Evolutionary conservation across 2,797 vertebrate genomes (phyloP).

Genomic region (Microchirus variegatus): DNA sequence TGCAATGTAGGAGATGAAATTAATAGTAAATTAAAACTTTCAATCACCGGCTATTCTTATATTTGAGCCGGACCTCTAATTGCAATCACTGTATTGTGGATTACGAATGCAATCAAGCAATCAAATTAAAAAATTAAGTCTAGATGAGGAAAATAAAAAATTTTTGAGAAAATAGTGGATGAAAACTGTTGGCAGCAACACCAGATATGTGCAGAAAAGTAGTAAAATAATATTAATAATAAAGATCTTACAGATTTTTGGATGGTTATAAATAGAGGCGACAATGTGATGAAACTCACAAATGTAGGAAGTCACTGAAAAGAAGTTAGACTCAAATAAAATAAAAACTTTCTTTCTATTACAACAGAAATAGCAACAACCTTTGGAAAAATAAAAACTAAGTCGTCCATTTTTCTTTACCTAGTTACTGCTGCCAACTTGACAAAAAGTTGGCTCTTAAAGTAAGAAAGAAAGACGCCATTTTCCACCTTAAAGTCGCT

Average conservation of each 20-base stretch:
- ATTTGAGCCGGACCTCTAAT: slow-evolving; percentile 10
- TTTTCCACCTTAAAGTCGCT: neutral
- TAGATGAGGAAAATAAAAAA: neutral
- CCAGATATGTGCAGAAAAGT: neutral
- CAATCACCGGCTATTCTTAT: slow-evolving; percentile 5
- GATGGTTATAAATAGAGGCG: too few species aligned
- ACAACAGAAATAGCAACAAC: slow-evolving; percentile 18
- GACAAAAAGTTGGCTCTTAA: slow-evolving; percentile 27
- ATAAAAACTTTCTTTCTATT: neutral
- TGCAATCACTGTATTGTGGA: slow-evolving; percentile 15
- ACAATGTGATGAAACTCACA: too few species aligned
- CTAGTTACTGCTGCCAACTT: slow-evolving; percentile 7
- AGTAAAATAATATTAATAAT: neutral
- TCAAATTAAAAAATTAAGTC: neutral
- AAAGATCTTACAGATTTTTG: too few species aligned
- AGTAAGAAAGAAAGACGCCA: slow-evolving; percentile 19
- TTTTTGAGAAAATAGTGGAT: neutral
- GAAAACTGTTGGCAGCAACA: neutral
- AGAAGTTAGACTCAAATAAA: neutral
- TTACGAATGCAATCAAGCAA: slow-evolving; percentile 9
- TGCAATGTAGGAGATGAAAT: neutral
- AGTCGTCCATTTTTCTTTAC: slow-evolving; percentile 18
- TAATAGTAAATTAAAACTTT: neutral
- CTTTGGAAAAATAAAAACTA: neutral
- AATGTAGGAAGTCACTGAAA: too few species aligned